Percentiles rank a stretch among this genome's conserved stretches.
These are phyloP conservation scores for Stegophylla sp. DNA, from an alignment of 2,888 invertebrate species.

Conservation along the genomic window DNA sequence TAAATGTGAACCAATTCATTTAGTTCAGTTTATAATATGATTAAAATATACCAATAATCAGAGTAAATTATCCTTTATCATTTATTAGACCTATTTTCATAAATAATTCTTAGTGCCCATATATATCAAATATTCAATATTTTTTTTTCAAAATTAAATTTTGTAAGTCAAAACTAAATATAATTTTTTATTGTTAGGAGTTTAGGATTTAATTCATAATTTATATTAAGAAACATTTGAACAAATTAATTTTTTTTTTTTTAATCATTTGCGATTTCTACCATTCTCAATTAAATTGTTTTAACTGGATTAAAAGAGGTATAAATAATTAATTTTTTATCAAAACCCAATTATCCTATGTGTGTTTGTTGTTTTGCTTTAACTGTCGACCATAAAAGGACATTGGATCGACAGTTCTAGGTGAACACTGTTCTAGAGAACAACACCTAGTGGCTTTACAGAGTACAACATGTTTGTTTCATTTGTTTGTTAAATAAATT, in stretches of 20 bases:
- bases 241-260: no score
- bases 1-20: not conserved
- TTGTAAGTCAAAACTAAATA: no score
- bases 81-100: no score
- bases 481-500: not conserved
- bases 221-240: no score
- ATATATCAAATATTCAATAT: no score
- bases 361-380: constrained; percentile 46
- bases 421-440: constrained; percentile 52
- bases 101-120: no score
- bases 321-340: not conserved
- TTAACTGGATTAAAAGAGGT: not conserved
- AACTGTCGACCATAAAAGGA: constrained; percentile 47
- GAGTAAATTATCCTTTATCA: no score
- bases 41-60: no score
- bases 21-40: not conserved
- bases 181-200: no score
- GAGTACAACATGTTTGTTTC: constrained; percentile 9
- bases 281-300: not conserved
- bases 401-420: constrained; percentile 47
- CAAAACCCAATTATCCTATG: constrained; percentile 21
- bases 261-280: no score
- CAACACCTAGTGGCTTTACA: constrained; percentile 48
- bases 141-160: no score
- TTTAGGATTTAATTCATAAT: no score